Base-by-base conservation (phyloP, 2,888 invertebrate species). In the Leucophora obtusa region DNA sequence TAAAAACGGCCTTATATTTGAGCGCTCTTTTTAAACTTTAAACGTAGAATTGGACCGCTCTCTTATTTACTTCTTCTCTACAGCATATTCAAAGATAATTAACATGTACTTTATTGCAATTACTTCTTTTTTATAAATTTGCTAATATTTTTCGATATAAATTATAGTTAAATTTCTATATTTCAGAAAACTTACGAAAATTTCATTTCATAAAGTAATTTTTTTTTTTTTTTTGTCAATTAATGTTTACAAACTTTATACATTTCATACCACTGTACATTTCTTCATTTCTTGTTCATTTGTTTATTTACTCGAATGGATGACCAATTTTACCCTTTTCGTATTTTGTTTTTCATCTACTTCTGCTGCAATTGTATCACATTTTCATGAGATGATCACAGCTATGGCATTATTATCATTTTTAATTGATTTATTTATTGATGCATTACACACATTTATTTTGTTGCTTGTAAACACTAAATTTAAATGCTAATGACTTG, bases 341-440 rank as follows among this genome's bases (percentile, higher is more conserved):
- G n/a, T n/a, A 4, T 47, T 7, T 6, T 28, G 7, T 7, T 28
- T 28, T 28, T 28, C 28, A 28, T 28, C 7, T 28, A 28, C 14
- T 47, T 47, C 14, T 11, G 38, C 11, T 38, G 38, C 14, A 11
- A 38, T 11, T 38, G 14, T 38, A 11, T n/a, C 43, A 47, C 43
- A 47, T 47, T n/a, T 10, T n/a, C 43, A 47, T 47, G 6, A n/a
- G n/a, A 47, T 7, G 43, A 47, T 14, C n/a, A 47, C 38, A 38
- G 10, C 38, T 11, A 11, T 1, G 14, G 14, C 43, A 47, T 71
- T 65, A 66, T 71, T 73, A 77, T 47, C 54, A 70, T 24, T 53
- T 81, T 81, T 81, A 81, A 81, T 81, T 81, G 81, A 77, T 77
- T 81, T 81, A 77, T 66, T 77, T 74, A 81, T 77, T 81, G 73